These are phyloP conservation scores for Neodiprion virginianus DNA, from an alignment of 1,140 invertebrate species.

Conservation along the genomic window DNA sequence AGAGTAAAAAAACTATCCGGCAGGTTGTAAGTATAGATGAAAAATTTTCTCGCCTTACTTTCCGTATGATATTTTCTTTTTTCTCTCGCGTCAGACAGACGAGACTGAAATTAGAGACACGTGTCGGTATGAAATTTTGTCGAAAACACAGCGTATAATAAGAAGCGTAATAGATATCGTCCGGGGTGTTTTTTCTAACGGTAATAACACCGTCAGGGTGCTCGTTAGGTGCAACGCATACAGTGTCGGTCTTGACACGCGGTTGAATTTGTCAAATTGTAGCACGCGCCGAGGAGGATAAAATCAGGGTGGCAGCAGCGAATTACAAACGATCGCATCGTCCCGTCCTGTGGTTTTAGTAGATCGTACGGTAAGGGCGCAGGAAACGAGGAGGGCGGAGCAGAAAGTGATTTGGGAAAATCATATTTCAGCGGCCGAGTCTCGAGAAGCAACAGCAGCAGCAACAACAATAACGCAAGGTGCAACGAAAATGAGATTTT, in stretches of 20 bases:
- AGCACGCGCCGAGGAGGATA: not conserved
- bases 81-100: no score
- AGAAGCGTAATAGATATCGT: not conserved
- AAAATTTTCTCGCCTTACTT: no score
- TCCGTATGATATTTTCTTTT: no score
- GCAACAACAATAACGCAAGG: constrained; percentile 38
- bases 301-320: not conserved
- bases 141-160: not conserved
- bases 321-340: constrained; percentile 3
- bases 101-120: not conserved
- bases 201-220: not conserved
- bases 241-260: not conserved
- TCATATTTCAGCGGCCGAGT: constrained; percentile 51
- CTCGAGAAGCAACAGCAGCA: not conserved
- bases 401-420: constrained; percentile 50
- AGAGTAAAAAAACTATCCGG: no score
- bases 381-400: not conserved
- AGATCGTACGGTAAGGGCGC: not conserved
- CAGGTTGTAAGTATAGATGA: no score
- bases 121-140: not conserved
- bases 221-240: not conserved
- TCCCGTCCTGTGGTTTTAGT: not conserved
- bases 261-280: not conserved
- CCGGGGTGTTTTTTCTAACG: not conserved
- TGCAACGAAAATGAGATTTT: constrained; percentile 60